Evolutionary conservation across 2,888 invertebrate genomes (phyloP), one percentile per base, ranked within the genome.

Genomic region (Brenthis daphne): DNA sequence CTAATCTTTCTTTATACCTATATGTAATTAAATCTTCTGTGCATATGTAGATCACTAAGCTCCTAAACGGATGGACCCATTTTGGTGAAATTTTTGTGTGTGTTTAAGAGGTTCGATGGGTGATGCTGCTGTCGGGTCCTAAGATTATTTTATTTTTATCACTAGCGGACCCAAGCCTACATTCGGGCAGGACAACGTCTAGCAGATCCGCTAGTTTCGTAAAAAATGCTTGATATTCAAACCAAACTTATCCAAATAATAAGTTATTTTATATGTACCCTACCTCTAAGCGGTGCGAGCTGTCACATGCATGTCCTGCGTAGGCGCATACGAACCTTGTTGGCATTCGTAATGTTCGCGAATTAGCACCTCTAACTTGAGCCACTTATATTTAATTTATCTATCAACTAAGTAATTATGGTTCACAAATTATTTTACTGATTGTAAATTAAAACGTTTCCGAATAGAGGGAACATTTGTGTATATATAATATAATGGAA

Each of bases 351-450:
- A 51, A 53, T 51, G 16, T 16, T 16, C 50, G 37, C 51, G 33
- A 63, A 63, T 63, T 63, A 63, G 50, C 61, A 63, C 61, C 53
- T 63, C 33, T 16, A 63, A 63, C 61, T 33, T 43, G 20, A 63
- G 37, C 16, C 13, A 51, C 61, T 20, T 51, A 63, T 33, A 53
- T 53, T 37, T 53, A 12, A 53, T 53, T 63, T 53, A 53, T 53
- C 37, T 37, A 13, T 53, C 51, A 24, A 14, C 20, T 47, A 20
- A 48, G 24, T 53, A 63, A 51, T 63, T 63, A 37, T 51, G n/a
- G 4, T 8, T 14, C 24, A 4, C 13, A 12, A 58, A n/a, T 58
- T n/a, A 24, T 54, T 43, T 43, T 43, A 4, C 47, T 20, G 14
- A 20, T 57, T 12, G 12, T 16, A 43, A 43, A 20, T 20, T 43